phyloP scores from a whole-genome alignment of 2,888 invertebrate genomes.

The Eulithis testata region DNA sequence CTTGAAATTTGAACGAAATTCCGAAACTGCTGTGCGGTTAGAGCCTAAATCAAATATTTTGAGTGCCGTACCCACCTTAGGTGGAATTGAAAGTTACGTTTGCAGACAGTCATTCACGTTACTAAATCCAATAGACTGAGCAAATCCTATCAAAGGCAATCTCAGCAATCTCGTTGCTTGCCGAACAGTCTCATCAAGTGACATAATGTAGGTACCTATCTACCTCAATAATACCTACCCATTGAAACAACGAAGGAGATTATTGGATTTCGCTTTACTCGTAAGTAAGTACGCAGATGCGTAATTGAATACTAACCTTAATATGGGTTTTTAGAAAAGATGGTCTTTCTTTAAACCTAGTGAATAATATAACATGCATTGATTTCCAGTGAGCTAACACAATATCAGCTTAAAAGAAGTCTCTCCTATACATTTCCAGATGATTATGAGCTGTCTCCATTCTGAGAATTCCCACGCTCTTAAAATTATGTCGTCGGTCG shows the following conservation, averaged over 20 bases:
- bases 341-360: too few relatives aligned
- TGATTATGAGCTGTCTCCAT: too few relatives aligned
- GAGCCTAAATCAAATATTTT: conserved; percentile 8
- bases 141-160: conserved; percentile 30
- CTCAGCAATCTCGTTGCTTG: conserved; percentile 20
- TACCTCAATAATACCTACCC: conserved; percentile 7
- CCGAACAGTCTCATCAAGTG: conserved; percentile 32
- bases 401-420: too few relatives aligned
- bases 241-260: conserved; percentile 39
- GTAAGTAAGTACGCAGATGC: conserved; percentile 4
- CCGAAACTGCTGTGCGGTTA: not conserved
- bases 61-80: not conserved
- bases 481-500: too few relatives aligned
- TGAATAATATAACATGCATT: too few relatives aligned
- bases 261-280: conserved; percentile 13
- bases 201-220: conserved; percentile 4
- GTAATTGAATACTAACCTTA: not conserved
- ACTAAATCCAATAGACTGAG: conserved; percentile 30
- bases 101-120: conserved; percentile 19
- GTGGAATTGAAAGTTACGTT: conserved; percentile 18
- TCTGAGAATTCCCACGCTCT: too few relatives aligned
- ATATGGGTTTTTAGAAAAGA: too few relatives aligned
- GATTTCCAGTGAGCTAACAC: too few relatives aligned
- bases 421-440: too few relatives aligned
- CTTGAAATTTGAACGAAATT: not conserved